phyloP scores from a whole-genome alignment of 2,888 invertebrate species.

The Pelosia muscerda region DNA sequence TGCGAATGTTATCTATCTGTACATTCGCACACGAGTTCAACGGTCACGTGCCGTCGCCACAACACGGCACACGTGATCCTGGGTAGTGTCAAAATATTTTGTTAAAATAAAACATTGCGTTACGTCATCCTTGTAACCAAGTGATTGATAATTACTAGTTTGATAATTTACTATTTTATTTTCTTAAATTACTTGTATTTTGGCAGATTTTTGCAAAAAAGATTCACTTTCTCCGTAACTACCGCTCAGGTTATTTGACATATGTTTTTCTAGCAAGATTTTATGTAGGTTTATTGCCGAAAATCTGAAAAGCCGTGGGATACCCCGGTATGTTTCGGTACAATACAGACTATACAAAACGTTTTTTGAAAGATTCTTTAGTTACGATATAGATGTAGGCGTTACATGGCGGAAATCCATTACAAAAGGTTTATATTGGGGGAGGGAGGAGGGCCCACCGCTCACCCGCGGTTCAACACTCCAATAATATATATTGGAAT shows the following conservation, averaged over 20 bases:
- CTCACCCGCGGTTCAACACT: too few relatives aligned
- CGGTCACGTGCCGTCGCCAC: not conserved
- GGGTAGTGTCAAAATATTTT: not conserved
- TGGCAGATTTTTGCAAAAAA: not conserved
- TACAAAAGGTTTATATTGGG: too few relatives aligned
- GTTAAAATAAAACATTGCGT: constrained; percentile 2
- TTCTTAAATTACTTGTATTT: not conserved
- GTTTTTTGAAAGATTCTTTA: too few relatives aligned
- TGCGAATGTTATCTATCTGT: constrained; percentile 3
- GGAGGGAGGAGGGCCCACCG: too few relatives aligned
- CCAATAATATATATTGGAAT: too few relatives aligned
- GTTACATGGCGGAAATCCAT: too few relatives aligned
- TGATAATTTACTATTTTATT: not conserved
- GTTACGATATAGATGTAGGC: too few relatives aligned
- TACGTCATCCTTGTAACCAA: not conserved
- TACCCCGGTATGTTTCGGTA: too few relatives aligned
- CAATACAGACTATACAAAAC: too few relatives aligned
- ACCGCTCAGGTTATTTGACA: not conserved
- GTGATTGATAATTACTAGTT: not conserved
- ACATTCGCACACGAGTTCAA: not conserved
- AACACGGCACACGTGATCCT: not conserved
- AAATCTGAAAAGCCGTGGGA: too few relatives aligned
- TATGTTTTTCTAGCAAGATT: too few relatives aligned
- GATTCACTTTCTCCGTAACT: not conserved
- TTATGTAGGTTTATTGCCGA: too few relatives aligned